These are phyloP conservation scores for Eclectus roratus DNA, from an alignment of 2,113 vertebrate species.

Conservation along the genomic window DNA sequence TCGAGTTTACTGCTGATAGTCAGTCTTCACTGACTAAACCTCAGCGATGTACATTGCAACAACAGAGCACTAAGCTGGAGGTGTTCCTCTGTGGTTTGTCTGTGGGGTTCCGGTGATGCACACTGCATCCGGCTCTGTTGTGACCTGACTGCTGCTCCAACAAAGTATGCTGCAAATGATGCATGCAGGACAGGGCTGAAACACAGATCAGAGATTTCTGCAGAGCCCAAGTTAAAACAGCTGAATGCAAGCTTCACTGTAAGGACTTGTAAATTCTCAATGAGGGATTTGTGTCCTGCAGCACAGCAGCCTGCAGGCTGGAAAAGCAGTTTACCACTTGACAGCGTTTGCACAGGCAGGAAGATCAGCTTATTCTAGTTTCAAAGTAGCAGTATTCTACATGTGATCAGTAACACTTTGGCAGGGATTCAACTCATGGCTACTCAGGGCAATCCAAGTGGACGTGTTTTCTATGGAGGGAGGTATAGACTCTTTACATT, in stretches of 20 bases:
- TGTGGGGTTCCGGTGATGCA: too few relatives aligned
- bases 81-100: not conserved
- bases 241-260: not conserved
- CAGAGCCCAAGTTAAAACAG: not conserved
- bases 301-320: not conserved
- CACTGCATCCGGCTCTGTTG: fast-evolving
- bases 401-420: not conserved
- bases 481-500: not conserved
- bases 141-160: not conserved
- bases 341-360: not conserved
- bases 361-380: not conserved
- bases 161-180: not conserved
- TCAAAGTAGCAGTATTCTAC: not conserved
- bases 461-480: not conserved
- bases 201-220: not conserved
- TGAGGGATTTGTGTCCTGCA: not conserved
- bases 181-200: not conserved
- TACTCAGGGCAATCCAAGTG: not conserved
- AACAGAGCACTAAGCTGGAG: not conserved
- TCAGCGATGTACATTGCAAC: not conserved
- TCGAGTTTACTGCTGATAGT: not conserved
- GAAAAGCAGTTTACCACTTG: not conserved
- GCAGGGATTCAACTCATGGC: not conserved
- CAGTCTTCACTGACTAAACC: not conserved
- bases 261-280: not conserved